These are phyloP conservation scores for Catharus minimus DNA, from an alignment of 2,113 vertebrate genomes.

Conservation along the genomic window DNA sequence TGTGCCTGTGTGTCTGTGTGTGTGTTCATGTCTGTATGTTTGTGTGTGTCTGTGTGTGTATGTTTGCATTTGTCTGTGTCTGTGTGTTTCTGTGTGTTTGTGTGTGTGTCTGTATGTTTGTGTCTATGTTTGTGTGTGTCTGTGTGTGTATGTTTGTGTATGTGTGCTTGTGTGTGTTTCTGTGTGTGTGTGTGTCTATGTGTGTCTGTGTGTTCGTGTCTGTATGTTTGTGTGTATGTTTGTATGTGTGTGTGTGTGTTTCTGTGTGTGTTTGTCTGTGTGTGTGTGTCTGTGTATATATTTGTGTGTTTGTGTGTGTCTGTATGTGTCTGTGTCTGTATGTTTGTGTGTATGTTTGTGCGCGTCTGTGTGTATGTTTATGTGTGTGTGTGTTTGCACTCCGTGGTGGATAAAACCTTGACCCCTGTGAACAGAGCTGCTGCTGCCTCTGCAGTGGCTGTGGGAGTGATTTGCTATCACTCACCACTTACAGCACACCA, in stretches of 20 bases:
- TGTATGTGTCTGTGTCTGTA: not conserved
- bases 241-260: not conserved
- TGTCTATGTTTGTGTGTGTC: too few species aligned
- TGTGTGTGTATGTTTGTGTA: not conserved
- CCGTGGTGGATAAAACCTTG: accelerated
- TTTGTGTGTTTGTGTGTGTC: not conserved
- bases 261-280: not conserved
- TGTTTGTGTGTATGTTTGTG: not conserved
- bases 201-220: not conserved
- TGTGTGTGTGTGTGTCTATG: not conserved
- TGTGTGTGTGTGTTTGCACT: not conserved
- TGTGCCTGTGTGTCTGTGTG: too few species aligned
- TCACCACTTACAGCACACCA: not conserved
- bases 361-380: not conserved
- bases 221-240: too few species aligned
- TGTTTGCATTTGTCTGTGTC: too few species aligned
- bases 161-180: too few species aligned
- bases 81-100: too few species aligned
- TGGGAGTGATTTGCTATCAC: not conserved
- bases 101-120: too few species aligned
- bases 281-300: accelerated
- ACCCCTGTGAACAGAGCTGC: accelerated
- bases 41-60: too few species aligned
- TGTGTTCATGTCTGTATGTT: too few species aligned
- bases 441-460: not conserved